Evolutionary conservation across 2,113 vertebrate genomes (phyloP), one percentile per base, ranked within the genome.

Genomic region (Atractosteus spatula): DNA sequence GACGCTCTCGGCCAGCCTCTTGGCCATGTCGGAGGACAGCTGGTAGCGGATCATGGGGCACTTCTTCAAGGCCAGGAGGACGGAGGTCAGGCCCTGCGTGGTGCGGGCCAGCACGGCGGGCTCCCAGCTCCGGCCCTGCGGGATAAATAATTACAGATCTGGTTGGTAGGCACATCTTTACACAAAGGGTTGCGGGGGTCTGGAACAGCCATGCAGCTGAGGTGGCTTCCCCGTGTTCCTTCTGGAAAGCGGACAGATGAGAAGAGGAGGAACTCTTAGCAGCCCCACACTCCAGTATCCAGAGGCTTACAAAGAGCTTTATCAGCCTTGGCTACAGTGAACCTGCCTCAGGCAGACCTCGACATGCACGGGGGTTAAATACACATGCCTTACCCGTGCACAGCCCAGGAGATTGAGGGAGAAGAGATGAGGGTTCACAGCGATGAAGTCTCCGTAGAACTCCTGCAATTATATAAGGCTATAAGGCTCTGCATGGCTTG

Each of bases 21-120:
- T 97, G 0, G 96, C 93, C 72, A 94, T 82, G 74, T 98, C 96
- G 0, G 97, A 99, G 0, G 96, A 96, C 62, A 97, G 93, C 88
- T 98, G 96, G 79, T 99, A 99, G 3, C 97, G 94, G 72, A 99
- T 99, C 95, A 99, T 95, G 3, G 97, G 97, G 74, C 97, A 99
- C 61, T 99, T 99, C 90, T 99, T 99, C 42, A 99, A 89, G 0
- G 97, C 94, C 55, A 99, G 80, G 0, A 99, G 92, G 72, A 99
- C 90, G 2, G 97, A 96, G 0, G 97, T 99, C 83, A 99, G 84
- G 7, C 97, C 97, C 77, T 98, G 96, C 14, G 96, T 97, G 0
- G 94, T 92, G 73, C 96, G 91, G 6, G 90, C 81, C 54, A 99
- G 82, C 66, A 94, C 90, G 11, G 84, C 84, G 0, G 92, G 88